These are phyloP conservation scores for Megaptera novaeangliae DNA, from an alignment of 2,113 vertebrate species.

Conservation along the genomic window DNA sequence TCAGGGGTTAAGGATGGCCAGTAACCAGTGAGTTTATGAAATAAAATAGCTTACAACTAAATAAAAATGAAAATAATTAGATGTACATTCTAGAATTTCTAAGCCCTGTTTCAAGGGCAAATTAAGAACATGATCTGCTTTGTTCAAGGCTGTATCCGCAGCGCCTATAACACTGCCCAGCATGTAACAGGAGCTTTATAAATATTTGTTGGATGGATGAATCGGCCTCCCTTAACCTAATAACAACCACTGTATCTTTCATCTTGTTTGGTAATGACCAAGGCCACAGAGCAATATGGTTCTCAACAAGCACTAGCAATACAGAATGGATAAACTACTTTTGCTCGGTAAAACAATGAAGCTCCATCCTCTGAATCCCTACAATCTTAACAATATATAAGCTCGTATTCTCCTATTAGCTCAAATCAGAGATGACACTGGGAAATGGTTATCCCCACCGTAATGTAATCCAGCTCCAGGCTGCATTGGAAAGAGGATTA, in stretches of 20 bases:
- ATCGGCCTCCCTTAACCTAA: slow-evolving; percentile 24
- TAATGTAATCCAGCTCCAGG: slow-evolving; percentile 29
- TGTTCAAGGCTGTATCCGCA: neutral
- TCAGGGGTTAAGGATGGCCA: neutral
- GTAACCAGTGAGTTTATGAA: neutral
- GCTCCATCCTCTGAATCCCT: neutral
- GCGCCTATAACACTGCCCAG: neutral
- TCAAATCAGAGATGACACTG: slow-evolving; percentile 47
- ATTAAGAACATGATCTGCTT: neutral
- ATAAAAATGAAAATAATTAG: neutral
- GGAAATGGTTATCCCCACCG: slow-evolving; percentile 32
- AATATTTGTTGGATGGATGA: neutral
- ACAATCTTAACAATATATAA: slow-evolving; percentile 33
- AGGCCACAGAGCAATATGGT: neutral
- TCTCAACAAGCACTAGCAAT: slow-evolving; percentile 44
- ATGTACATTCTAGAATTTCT: neutral
- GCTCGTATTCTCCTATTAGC: slow-evolving; percentile 30
- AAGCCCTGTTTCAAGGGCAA: neutral
- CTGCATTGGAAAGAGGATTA: neutral
- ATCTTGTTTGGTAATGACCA: slow-evolving; percentile 33
- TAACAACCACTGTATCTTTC: neutral
- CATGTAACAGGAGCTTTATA: neutral
- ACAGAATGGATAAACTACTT: slow-evolving; percentile 32
- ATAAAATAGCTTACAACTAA: neutral
- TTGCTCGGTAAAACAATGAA: slow-evolving; percentile 31